phyloP scores from a whole-genome alignment of 2,797 vertebrate genomes.

The Muscicapa striata region DNA sequence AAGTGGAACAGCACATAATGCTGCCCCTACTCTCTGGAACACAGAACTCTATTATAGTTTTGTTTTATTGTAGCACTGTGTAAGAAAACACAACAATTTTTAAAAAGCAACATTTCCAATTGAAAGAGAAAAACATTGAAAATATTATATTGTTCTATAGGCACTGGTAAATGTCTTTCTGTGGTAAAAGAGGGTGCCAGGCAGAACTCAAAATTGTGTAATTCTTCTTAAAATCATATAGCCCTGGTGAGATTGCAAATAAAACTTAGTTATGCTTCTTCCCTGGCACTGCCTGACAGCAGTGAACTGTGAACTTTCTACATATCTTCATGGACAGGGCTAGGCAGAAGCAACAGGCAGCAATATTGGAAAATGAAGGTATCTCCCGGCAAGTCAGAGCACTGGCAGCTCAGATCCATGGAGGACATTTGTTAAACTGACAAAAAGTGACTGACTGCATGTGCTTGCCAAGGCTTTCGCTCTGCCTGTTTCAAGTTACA shows the following conservation, averaged over 20 bases:
- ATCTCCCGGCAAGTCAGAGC: background rate
- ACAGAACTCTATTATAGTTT: conserved; percentile 13
- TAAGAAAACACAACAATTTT: conserved; percentile 45
- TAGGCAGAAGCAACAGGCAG: background rate
- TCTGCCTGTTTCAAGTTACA: background rate
- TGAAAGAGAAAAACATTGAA: conserved; percentile 48
- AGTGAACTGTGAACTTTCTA: background rate
- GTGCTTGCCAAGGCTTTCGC: background rate
- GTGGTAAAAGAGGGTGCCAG: conserved; percentile 29
- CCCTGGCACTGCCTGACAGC: background rate
- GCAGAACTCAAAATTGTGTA: conserved; percentile 38
- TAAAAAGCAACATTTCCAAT: conserved; percentile 63
- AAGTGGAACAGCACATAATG: conserved; percentile 50
- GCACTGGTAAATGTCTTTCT: conserved; percentile 42
- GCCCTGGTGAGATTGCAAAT: background rate
- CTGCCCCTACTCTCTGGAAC: conserved; percentile 51
- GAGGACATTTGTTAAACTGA: background rate
- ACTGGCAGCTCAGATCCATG: background rate
- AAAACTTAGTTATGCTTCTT: background rate
- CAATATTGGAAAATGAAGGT: background rate
- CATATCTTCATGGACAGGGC: background rate
- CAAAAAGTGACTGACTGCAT: background rate
- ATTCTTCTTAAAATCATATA: conserved; percentile 17
- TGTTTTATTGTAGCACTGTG: background rate
- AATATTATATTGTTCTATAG: conserved; percentile 54